Percentiles rank a stretch among this genome's conserved stretches.
Evolutionary conservation across 2,888 invertebrate genomes (phyloP).

Genomic region (Clepsis dumicolana): DNA sequence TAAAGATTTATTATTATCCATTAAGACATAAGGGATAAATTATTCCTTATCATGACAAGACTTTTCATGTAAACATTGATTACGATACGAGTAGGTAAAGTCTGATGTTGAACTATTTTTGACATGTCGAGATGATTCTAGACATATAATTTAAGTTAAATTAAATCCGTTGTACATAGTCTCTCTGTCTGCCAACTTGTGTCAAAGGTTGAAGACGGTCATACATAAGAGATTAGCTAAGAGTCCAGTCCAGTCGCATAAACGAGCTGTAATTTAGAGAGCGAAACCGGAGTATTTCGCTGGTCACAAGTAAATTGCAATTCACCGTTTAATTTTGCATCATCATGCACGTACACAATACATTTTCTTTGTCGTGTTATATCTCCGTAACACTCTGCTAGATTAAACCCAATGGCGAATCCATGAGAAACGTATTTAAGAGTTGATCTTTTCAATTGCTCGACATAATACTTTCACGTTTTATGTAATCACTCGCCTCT

Average conservation of each 20-base stretch:
- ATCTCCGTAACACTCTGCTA: conserved; percentile 50
- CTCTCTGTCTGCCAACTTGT: conserved; percentile 28
- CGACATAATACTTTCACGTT: conserved; percentile 77
- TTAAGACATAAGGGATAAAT: too few species aligned
- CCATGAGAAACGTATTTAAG: conserved; percentile 60
- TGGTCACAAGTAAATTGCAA: conserved; percentile 35
- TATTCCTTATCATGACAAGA: background rate
- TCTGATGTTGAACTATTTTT: too few species aligned
- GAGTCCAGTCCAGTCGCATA: conserved; percentile 27
- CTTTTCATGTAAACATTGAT: background rate
- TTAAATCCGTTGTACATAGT: conserved; percentile 1
- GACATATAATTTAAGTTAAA: conserved; percentile 11
- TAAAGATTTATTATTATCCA: too few species aligned
- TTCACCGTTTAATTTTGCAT: conserved; percentile 44
- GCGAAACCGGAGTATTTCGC: conserved; percentile 33
- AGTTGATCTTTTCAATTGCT: conserved; percentile 69
- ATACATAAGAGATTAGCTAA: conserved; percentile 20
- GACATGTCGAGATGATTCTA: background rate
- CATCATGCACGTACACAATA: conserved; percentile 50
- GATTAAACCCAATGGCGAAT: conserved; percentile 53
- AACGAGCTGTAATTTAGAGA: conserved; percentile 33
- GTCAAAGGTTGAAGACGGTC: conserved; percentile 35
- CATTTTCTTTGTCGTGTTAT: conserved; percentile 48
- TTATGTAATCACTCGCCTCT: conserved; percentile 75
- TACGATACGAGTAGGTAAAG: too few species aligned